These are phyloP conservation scores for Metallyticus violacea DNA, from an alignment of 2,888 invertebrate species.

Conservation along the genomic window DNA sequence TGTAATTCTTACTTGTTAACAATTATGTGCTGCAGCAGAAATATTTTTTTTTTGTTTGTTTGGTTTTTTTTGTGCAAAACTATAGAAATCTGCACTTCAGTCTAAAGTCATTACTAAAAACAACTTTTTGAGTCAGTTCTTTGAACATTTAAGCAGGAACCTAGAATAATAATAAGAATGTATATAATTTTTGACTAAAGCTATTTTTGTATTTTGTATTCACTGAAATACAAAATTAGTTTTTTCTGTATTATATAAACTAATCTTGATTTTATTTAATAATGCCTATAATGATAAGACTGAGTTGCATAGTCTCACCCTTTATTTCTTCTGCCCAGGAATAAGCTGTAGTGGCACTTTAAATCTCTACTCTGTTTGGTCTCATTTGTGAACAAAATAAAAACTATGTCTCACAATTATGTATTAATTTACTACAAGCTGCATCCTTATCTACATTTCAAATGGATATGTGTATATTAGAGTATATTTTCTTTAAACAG, in stretches of 20 bases:
- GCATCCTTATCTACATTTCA: too few species aligned
- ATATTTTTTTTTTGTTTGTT: background rate
- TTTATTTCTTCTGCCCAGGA: background rate
- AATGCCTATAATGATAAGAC: slow-evolving; percentile 1
- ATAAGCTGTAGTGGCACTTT: background rate
- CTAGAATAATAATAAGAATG: background rate
- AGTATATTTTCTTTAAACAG: too few species aligned
- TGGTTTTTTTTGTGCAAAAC: background rate
- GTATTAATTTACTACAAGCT: background rate
- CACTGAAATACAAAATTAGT: background rate
- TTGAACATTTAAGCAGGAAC: background rate
- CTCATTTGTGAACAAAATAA: slow-evolving; percentile 4
- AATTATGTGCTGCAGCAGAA: slow-evolving; percentile 7
- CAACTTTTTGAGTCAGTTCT: background rate
- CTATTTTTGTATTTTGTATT: background rate
- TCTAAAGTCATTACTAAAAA: background rate
- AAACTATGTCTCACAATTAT: background rate
- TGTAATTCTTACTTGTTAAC: background rate
- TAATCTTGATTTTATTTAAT: background rate
- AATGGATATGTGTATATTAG: too few species aligned
- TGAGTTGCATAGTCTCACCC: background rate
- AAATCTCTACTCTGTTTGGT: slow-evolving; percentile 7
- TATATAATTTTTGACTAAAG: background rate
- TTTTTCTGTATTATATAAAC: background rate
- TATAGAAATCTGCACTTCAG: background rate